Evolutionary conservation across 2,888 invertebrate genomes (phyloP), one percentile per base, ranked within the genome.

Genomic region (Idaea aversata): DNA sequence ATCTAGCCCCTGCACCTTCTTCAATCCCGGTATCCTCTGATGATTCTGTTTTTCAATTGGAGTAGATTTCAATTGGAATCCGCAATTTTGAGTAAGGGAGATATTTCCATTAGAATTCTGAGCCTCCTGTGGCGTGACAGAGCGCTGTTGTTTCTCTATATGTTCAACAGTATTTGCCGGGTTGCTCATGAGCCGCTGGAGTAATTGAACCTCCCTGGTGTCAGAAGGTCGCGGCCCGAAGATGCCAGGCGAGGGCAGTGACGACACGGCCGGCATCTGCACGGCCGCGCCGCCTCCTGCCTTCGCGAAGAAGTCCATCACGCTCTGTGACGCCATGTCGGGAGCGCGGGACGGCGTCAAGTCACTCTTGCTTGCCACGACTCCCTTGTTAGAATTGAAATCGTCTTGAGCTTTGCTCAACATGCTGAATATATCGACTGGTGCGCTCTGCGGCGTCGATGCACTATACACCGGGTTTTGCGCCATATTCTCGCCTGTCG

Each of bases 351-450:
- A 93, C 7, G 92, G 86, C 60, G 85, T 83, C 13, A 89, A 78
- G 61, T 91, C 93, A 67, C 80, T 80, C 70, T 90, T 89, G 66
- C 79, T 85, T 69, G 88, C 74, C 69, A 79, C 76, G 61, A 85
- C 67, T 13, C 91, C 90, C 70, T 93, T 93, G 75, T 91, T 95
- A 61, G 94, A 95, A 84, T 97, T 96, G 83, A 96, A 97, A 82
- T 97, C 97, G 82, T 97, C 96, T 83, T 98, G 98, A 5, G 98
- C 98, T 87, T 97, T 97, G 65, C 96, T 96, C 69, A 98, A 91
- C 97, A 98, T 97, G 80, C 96, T 96, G 84, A 97, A 96, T 85
- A 97, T 96, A 80, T 96, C 96, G 34, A 96, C 94, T 63, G 93
- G 93, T 25, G 88, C 89, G 69, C 80, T 84, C 4, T 87, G 71